Base-by-base conservation (phyloP, 2,113 vertebrate species). In the Pantherophis guttatus region DNA sequence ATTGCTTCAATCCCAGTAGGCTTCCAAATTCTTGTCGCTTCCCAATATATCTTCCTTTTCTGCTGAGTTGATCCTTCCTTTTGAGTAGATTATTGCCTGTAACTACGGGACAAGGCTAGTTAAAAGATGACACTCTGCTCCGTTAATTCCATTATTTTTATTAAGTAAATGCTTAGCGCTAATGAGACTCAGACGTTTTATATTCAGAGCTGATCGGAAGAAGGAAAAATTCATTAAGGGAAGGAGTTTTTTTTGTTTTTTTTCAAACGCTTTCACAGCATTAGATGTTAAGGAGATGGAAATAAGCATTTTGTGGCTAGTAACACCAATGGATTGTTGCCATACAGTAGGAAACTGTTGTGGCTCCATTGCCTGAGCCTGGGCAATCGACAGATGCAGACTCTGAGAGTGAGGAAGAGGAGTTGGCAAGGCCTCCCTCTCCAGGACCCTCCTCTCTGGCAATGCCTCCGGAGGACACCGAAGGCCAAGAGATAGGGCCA, bases 111-210 rank as follows among this genome's bases (percentile, higher is more conserved):
- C 15, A 81, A 81, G 70, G 15, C 70, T 39, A 39, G 70, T 39
- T 39, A 81, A 81, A 81, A 39, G 70, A 39, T 39, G 70, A 39
- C 70, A n/a, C 94, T 94, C 89, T 93, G 53, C 39, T 95, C 97
- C 95, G 95, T 97, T 96, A 97, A 94, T 15, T 86, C 81, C 94
- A 86, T 95, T 92, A 94, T 94, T 95, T 97, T 96, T 96, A 88
- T 65, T 65, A 88, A 96, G 96, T 94, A 81, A 39, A 89, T 95
- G 48, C 21, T 95, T 81, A 95, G 95, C 93, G 48, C 85, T 97
- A 96, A 97, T 96, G 94, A 97, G 95, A 96, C 96, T 97, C 95
- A 85, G 85, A 96, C 95, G 52, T 95, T 95, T 96, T 95, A 81
- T 95, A 96, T 94, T 97, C 90, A 95, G 75, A 90, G 21, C 75